Evolutionary conservation across 2,113 vertebrate genomes (phyloP).

Genomic region (Ameiurus melas): DNA sequence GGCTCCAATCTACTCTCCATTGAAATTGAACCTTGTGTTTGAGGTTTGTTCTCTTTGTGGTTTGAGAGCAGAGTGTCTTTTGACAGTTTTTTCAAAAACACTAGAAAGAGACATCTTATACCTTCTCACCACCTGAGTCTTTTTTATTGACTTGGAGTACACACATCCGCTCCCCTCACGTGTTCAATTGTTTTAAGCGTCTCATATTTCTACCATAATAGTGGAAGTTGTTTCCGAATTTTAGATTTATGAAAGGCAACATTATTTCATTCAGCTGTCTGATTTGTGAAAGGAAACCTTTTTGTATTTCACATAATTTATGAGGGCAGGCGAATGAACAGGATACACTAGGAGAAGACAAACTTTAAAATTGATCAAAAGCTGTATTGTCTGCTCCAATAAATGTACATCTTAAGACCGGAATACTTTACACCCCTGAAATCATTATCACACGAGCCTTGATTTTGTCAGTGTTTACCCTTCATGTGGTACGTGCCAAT

Average conservation of each 20-base stretch:
- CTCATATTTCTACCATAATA: slow-evolving; percentile 11
- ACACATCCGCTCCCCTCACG: slow-evolving; percentile 14
- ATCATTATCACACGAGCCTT: background rate
- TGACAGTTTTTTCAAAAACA: slow-evolving; percentile 11
- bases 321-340: background rate
- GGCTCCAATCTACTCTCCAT: background rate
- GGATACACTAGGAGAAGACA: slow-evolving; percentile 4
- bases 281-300: slow-evolving; percentile 23
- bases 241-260: slow-evolving; percentile 28
- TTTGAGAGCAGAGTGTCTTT: slow-evolving; percentile 22
- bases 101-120: background rate
- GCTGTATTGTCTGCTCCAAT: slow-evolving; percentile 13
- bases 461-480: background rate
- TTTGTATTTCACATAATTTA: slow-evolving; percentile 17
- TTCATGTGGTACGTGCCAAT: background rate
- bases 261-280: slow-evolving; percentile 29
- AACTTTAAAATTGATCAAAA: slow-evolving; percentile 8
- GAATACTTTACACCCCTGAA: background rate
- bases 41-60: slow-evolving; percentile 16
- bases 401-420: slow-evolving; percentile 6
- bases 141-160: slow-evolving; percentile 23
- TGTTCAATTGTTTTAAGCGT: slow-evolving; percentile 16
- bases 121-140: slow-evolving; percentile 11
- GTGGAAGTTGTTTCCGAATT: slow-evolving; percentile 9
- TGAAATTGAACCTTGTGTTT: background rate